These are phyloP conservation scores for Scolanthus callimorphus DNA, from an alignment of 92 coral and sea anemone genomes.

Conservation along the genomic window DNA sequence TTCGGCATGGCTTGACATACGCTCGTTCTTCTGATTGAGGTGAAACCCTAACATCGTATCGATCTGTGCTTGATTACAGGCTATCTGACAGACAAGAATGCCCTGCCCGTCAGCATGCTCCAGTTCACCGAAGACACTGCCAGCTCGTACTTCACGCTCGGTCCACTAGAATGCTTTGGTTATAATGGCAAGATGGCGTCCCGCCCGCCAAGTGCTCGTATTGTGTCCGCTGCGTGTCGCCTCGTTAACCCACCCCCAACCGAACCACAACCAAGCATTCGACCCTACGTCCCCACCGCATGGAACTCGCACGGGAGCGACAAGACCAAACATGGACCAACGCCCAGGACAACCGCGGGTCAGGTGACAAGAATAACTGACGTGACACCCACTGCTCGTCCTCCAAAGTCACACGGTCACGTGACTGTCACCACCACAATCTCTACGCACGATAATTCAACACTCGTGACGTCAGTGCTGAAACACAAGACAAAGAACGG, in stretches of 20 bases:
- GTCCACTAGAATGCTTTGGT: slow-evolving; percentile 93
- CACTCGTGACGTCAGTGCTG: slow-evolving; percentile 74
- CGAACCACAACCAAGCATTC: slow-evolving; percentile 24
- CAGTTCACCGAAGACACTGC: slow-evolving; percentile 64
- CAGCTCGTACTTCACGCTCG: slow-evolving; percentile 81
- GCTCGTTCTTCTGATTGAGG: no score
- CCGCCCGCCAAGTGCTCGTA: slow-evolving; percentile 35
- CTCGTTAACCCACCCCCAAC: slow-evolving; percentile 72
- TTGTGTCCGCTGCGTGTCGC: slow-evolving; percentile 63
- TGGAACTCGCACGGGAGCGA: slow-evolving; percentile 16
- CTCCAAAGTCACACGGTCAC: slow-evolving; percentile 44
- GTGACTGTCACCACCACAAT: slow-evolving; percentile 86
- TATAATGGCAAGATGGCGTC: slow-evolving; percentile 17
- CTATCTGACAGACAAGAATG: slow-evolving; percentile 64
- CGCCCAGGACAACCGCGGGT: slow-evolving; percentile 15
- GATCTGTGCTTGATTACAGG: slow-evolving; percentile 64
- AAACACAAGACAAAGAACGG: slow-evolving; percentile 61
- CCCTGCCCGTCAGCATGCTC: slow-evolving; percentile 79
- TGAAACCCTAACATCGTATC: no score
- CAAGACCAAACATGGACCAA: slow-evolving; percentile 2
- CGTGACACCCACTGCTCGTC: slow-evolving; percentile 20
- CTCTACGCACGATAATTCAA: slow-evolving; percentile 66
- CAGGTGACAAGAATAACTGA: slow-evolving; percentile 27
- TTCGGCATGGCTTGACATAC: no score
- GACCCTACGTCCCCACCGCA: slow-evolving; percentile 20